Conservation (phyloP, 2,797 vertebrate genomes). For the Paratrypauchen microcephalus region DNA sequence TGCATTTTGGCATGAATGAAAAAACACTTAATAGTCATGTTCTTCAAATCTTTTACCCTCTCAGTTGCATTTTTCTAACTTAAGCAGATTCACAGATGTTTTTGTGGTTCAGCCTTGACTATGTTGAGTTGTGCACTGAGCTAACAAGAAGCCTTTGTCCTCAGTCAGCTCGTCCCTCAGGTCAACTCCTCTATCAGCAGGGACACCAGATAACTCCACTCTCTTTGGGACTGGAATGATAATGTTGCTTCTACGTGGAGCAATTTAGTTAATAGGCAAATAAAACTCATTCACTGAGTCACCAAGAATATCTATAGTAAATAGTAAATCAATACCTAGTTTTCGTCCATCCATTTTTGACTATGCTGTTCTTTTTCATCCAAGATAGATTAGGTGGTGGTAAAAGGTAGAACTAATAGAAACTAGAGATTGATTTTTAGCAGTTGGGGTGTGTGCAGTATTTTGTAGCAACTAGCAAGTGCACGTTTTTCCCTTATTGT, state of each 20-base stretch:
- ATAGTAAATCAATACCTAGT: not conserved
- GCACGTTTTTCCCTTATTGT: not conserved
- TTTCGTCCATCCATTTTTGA: not conserved
- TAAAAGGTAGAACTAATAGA: not conserved
- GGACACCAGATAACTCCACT: constrained; percentile 27
- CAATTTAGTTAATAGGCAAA: not conserved
- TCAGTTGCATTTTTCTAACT: constrained; percentile 16
- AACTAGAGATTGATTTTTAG: not conserved
- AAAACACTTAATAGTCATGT: constrained; percentile 16
- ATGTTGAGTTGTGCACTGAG: constrained; percentile 31
- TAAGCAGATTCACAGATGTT: constrained; percentile 32
- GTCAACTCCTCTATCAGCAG: constrained; percentile 41
- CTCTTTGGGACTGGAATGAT: not conserved
- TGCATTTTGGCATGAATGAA: not conserved
- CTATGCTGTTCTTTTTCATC: not conserved
- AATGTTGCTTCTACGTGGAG: constrained; percentile 21
- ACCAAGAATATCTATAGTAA: not conserved
- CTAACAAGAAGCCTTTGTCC: constrained; percentile 65
- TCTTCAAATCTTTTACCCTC: constrained; percentile 14
- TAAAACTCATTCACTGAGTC: not conserved
- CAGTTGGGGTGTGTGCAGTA: not conserved
- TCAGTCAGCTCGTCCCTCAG: constrained; percentile 46
- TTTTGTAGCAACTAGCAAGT: not conserved
- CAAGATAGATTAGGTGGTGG: not conserved
- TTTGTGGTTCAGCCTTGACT: constrained; percentile 26